phyloP scores from a whole-genome alignment of 2,888 invertebrate species.

The Chelonus formosanus region DNA sequence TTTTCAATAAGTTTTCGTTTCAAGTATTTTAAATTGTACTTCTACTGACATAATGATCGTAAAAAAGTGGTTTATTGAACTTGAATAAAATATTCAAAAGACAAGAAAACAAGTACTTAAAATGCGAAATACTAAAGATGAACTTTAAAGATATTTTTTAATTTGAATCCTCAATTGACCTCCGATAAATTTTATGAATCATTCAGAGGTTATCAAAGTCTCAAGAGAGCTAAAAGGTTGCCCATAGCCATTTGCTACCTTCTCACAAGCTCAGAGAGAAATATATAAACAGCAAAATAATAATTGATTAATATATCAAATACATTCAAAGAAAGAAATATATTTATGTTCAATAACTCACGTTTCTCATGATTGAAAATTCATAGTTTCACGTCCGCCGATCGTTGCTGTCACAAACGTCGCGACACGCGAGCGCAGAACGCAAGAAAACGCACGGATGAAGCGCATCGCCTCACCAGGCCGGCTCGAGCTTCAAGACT shows the following conservation, averaged over 20 bases:
- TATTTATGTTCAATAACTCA: constrained; percentile 38
- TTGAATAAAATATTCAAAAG: background rate
- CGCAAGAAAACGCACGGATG: constrained; percentile 38
- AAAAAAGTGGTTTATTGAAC: no score
- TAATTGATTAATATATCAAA: no score
- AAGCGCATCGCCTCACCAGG: constrained; percentile 46
- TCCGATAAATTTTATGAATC: no score
- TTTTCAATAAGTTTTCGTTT: constrained; percentile 4
- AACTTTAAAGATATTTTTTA: constrained; percentile 8
- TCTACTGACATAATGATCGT: no score
- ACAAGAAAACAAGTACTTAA: background rate
- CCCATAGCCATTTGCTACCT: no score
- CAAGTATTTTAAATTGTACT: no score
- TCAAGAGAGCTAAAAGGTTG: no score
- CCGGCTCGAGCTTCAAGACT: constrained; percentile 44
- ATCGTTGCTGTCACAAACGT: constrained; percentile 23
- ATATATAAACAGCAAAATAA: no score
- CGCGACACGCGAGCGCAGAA: constrained; percentile 37
- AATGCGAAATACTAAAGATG: background rate
- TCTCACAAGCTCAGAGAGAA: no score
- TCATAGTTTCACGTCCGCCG: constrained; percentile 32
- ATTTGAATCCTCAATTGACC: background rate
- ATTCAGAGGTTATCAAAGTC: no score
- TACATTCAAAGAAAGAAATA: background rate
- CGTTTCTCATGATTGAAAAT: constrained; percentile 43